A percentile compares a stretch with the other conserved stretches of the same genome.
Conservation (phyloP, 1,140 invertebrate genomes). For the Melitaea cinxia region DNA sequence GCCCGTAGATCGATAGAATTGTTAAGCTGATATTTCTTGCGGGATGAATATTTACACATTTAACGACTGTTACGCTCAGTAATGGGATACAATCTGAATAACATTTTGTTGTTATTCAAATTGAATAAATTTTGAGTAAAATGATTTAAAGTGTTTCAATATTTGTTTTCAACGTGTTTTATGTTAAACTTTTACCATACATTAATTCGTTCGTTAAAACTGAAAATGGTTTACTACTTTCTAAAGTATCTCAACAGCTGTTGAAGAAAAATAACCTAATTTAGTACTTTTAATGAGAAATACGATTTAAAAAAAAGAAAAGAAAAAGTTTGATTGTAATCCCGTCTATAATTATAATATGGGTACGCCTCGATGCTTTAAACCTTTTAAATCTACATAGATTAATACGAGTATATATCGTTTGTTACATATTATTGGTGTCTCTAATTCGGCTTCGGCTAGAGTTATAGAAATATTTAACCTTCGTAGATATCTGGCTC, state of each 20-base stretch:
- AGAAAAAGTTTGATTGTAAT: constrained; percentile 50
- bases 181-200: too few species aligned
- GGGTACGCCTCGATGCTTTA: constrained; percentile 53
- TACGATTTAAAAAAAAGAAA: neutral
- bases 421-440: constrained; percentile 70
- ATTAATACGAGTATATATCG: constrained; percentile 74
- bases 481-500: constrained; percentile 62
- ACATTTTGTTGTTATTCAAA: neutral
- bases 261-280: too few species aligned
- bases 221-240: too few species aligned
- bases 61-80: constrained; percentile 57
- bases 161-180: too few species aligned
- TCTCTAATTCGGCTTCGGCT: constrained; percentile 73
- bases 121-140: too few species aligned
- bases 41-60: constrained; percentile 69
- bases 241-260: too few species aligned
- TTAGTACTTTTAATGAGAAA: neutral
- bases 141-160: too few species aligned
- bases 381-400: constrained; percentile 68
- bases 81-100: constrained; percentile 26
- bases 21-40: constrained; percentile 56
- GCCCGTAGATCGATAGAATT: constrained; percentile 62
- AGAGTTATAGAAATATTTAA: constrained; percentile 78
- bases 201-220: too few species aligned
- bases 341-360: constrained; percentile 50